Percentiles rank a stretch among this genome's conserved stretches.
These are phyloP conservation scores for Ophiothrix spiculata DNA, from an alignment of 35 echinoderm and acorn worm species.

Conservation along the genomic window DNA sequence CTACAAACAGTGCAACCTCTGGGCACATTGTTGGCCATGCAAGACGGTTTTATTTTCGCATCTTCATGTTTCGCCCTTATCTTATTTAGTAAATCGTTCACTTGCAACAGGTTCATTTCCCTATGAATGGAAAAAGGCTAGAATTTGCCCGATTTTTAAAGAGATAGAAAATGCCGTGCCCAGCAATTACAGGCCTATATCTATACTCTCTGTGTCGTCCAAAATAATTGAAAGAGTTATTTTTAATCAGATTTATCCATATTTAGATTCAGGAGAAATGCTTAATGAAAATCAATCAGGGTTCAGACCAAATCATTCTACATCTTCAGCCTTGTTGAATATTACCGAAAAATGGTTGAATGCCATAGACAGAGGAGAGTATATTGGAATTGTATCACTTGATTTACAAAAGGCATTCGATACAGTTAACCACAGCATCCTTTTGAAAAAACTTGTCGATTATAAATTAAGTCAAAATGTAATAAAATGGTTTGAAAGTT, in stretches of 20 bases:
- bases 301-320: constrained; percentile 27
- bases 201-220: constrained; percentile 20
- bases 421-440: background rate
- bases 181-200: constrained; percentile 39
- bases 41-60: too few species aligned
- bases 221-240: constrained; percentile 33
- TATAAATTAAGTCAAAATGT: background rate
- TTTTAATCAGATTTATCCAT: constrained; percentile 29
- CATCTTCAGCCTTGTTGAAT: background rate
- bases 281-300: constrained; percentile 31
- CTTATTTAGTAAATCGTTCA: too few species aligned
- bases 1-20: too few species aligned
- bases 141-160: constrained; percentile 14
- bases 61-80: too few species aligned
- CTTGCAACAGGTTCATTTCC: constrained; percentile 18
- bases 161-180: background rate
- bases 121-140: background rate
- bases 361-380: constrained; percentile 18
- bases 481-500: constrained; percentile 14
- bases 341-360: constrained; percentile 30
- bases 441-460: background rate
- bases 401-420: constrained; percentile 29
- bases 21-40: too few species aligned
- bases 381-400: constrained; percentile 11
- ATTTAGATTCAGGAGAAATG: constrained; percentile 25